Base-by-base conservation (phyloP, 2,113 vertebrate genomes). In the Protobothrops mucrosquamatus region DNA sequence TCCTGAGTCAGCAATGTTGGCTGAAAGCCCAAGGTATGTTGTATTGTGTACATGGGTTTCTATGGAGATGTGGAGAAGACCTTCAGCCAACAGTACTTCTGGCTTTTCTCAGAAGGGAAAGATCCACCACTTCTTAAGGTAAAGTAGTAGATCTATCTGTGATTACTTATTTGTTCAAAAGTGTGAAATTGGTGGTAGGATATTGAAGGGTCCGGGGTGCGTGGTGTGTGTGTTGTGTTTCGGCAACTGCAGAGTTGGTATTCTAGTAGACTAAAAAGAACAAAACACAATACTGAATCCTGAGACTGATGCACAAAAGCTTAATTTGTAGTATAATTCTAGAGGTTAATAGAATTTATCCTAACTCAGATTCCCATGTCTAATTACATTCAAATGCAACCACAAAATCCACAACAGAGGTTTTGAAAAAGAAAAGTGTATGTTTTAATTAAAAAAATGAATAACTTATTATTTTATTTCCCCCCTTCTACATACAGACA, bases 11-110 rank as follows among this genome's bases (percentile, higher is more conserved):
- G 56, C 34, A 48, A 18, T 4, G 10, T 91, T 92, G 93, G 89
- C 85, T 61, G 34, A 15, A 43, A 92, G 89, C 91, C 91, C 46
- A 85, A 23, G n/a, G 22, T 85, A 51, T 46, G 24, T 48, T n/a
- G 56, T 93, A 93, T 95, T 90, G 91, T 91, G 10, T 0, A 85
- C 90, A 61, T 52, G 59, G 22, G 92, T 96, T 92, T 46, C 95
- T 89, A 91, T 95, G 94, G 96, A 92, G 91, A 95, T 88, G 22
- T 10, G 7, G 43, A 18, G 1, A 6, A 54, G 43, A 85, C 23
- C 91, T 88, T 92, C 61, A 43, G 64, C 55, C 55, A 92, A 22
- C 46, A 85, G 24, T 29, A 86, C 46, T n/a, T n/a, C n/a, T 51
- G 57, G 46, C 43, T 89, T 81, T 88, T 81, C 85, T 74, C 85